Evolutionary conservation across 2,888 invertebrate genomes (phyloP), one percentile per base, ranked within the genome.

Genomic region (Galerucella nymphaeae): DNA sequence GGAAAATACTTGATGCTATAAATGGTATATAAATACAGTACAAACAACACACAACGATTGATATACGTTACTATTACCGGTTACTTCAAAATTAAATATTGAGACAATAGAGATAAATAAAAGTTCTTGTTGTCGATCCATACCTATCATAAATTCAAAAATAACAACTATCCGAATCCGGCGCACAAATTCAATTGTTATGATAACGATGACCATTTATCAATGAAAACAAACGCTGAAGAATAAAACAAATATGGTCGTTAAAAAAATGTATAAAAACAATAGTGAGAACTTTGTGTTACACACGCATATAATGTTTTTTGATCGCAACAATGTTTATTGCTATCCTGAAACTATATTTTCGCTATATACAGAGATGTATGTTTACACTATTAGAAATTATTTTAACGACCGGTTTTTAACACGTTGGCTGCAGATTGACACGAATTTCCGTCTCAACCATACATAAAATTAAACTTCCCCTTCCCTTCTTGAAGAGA

Each of bases 171-270:
- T 18, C 53, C 53, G 16, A 53, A 53, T 53, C 53, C 16, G 53
- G 53, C 10, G 53, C 53, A 18, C 53, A 53, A 53, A 53, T 53
- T 18, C 53, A 53, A 53, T 53, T 53, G 53, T 53, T 53, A 9
- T 53, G 18, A 53, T 53, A 53, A 53, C 53, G 16, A 53, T 53
- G 53, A 53, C 53, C 53, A 53, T 53, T 53, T 53, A 53, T 53
- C 53, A 53, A 45, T 45, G 45, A 45, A 13, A 45, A 14, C 45
- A 14, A 30, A 53, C 53, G 18, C 53, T 53, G 18, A 53, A 53
- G 53, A 53, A 53, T 8, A 16, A 53, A 53, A 53, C 53, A 53
- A 53, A 53, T 53, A 53, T 53, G 53, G 53, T 53, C 16, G 16
- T 16, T 18, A 18, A 10, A 18, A 53, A 53, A 18, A 16, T 9